Base-by-base conservation (phyloP, 2,888 invertebrate genomes). In the Calliopum simillimum region DNA sequence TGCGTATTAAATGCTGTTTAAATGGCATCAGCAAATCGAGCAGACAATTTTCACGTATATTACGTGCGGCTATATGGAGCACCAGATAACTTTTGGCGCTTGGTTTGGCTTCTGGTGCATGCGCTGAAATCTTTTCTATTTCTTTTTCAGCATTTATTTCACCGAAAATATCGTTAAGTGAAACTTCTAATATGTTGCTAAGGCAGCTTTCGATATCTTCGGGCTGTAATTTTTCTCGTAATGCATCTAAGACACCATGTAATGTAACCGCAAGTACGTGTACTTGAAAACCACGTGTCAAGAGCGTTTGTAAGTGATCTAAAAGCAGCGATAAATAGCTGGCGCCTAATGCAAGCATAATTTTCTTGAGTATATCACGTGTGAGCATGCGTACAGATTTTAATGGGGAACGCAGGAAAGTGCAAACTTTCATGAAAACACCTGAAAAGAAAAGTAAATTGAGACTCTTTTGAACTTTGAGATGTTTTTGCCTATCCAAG, bases 191-290 rank as follows among this genome's bases (percentile, higher is more conserved):
- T 64, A 98, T 91, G 72, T 91, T 92, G 65, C 90, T 87, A 25
- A 97, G 86, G 80, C 94, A 93, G 1, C 89, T 85, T 81, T 97
- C 94, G n/a, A 98, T 88, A 79, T 97, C 94, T 0, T 90, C 91
- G 0, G 92, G 88, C 82, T 91, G 89, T 72, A 97, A 90, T n/a
- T 89, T 86, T 0, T 89, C 87, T 80, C 91, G 92, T 68, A 97
- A 83, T 33, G 91, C 90, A 69, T 91, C 90, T 64, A 99, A 86
- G 4, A 99, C 90, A 0, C 93, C 90, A 81, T 98, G 95, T 21
- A 96, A 89, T 0, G 98, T 97, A 72, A 92, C 96, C 3, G 94
- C 94, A 66, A 99, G 87, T 0, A 99, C 98, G 80, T 99, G 98
- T 2, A 96, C 91, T 88, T 98, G 97, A 83, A 94, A 99, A 13